Percentiles rank a stretch among this genome's conserved stretches.
phyloP scores from a whole-genome alignment of 2,888 invertebrate species.

The Eilema sororculum region DNA sequence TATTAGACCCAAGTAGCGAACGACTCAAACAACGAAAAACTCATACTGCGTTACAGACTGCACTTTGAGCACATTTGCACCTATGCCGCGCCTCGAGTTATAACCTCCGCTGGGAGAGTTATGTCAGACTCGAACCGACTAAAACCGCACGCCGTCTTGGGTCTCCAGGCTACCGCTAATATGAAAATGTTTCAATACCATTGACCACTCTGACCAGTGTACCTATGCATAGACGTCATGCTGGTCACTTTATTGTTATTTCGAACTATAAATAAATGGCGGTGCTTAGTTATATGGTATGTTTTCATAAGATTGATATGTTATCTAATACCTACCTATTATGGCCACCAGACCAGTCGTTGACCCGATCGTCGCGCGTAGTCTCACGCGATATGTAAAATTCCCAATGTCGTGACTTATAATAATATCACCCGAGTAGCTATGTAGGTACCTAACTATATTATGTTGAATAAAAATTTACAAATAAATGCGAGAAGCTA shows the following conservation, averaged over 20 bases:
- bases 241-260: background rate
- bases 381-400: constrained; percentile 15
- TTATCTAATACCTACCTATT: constrained; percentile 13
- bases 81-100: too few relatives aligned
- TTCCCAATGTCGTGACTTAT: constrained; percentile 7
- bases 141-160: too few relatives aligned
- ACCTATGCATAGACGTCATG: background rate
- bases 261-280: constrained; percentile 6
- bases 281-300: constrained; percentile 7
- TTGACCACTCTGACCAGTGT: too few relatives aligned
- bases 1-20: too few relatives aligned
- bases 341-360: constrained; percentile 15
- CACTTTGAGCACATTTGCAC: too few relatives aligned
- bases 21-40: too few relatives aligned
- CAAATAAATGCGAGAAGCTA: background rate
- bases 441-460: background rate
- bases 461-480: background rate
- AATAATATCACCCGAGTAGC: constrained; percentile 8
- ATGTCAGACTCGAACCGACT: too few relatives aligned
- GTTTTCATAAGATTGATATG: constrained; percentile 3
- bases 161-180: too few relatives aligned
- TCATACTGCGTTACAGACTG: too few relatives aligned
- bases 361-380: constrained; percentile 8
- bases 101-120: too few relatives aligned
- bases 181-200: too few relatives aligned